A percentile compares a stretch with the other conserved stretches of the same genome.
phyloP scores from a whole-genome alignment of 2,797 vertebrate genomes.

The Meda fulgida region DNA sequence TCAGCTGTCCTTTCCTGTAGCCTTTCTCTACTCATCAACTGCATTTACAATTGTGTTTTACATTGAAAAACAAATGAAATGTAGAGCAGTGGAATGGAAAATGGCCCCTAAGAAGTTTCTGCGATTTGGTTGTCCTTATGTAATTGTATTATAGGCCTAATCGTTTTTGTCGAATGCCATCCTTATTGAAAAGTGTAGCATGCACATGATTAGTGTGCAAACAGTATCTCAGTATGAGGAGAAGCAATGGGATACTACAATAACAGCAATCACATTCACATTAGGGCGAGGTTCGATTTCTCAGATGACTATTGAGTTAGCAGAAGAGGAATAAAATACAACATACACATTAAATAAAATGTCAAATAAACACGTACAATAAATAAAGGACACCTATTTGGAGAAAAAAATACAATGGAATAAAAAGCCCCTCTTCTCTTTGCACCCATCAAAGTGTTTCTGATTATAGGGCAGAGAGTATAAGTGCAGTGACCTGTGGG shows the following conservation, averaged over 20 bases:
- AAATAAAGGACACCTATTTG: neutral
- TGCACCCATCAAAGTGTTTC: conserved; percentile 59
- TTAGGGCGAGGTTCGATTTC: neutral
- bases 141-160: neutral
- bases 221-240: neutral
- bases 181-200: neutral
- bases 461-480: conserved; percentile 30
- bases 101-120: too few species aligned
- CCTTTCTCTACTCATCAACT: neutral
- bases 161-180: neutral
- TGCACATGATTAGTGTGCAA: neutral
- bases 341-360: neutral
- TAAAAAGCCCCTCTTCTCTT: neutral
- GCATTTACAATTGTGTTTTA: neutral
- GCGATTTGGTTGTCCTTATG: too few species aligned
- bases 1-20: neutral
- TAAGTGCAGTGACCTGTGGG: conserved; percentile 19
- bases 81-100: too few species aligned
- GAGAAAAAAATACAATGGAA: neutral
- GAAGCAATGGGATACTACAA: neutral
- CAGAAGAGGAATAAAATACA: neutral
- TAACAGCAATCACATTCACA: neutral
- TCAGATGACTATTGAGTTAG: neutral
- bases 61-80: too few species aligned
- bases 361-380: too few species aligned